A percentile compares a stretch with the other conserved stretches of the same genome.
Conservation (phyloP, 2,113 vertebrate species). For the Aptenodytes forsteri region DNA sequence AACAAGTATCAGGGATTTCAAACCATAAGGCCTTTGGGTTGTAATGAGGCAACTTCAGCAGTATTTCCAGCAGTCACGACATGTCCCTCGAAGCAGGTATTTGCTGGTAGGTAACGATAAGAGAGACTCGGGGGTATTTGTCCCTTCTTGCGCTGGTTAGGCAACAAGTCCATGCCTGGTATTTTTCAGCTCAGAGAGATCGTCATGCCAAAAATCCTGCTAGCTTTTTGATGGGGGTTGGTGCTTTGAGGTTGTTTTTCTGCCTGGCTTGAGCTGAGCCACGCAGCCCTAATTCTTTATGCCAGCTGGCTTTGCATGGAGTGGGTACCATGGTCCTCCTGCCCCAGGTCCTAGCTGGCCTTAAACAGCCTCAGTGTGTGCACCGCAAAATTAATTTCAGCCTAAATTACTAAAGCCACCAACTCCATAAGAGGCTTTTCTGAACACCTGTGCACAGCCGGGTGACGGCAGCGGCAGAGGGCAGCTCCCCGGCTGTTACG, state of each 20-base stretch:
- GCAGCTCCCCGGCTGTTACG: background rate
- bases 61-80: background rate
- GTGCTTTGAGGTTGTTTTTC: slow-evolving; percentile 3
- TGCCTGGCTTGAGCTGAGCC: slow-evolving; percentile 20
- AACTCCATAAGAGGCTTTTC: background rate
- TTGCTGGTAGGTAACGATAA: background rate
- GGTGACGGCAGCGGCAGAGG: background rate
- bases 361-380: background rate
- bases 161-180: background rate
- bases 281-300: background rate
- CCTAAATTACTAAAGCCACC: background rate
- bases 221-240: background rate
- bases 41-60: background rate
- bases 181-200: background rate
- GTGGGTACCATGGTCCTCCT: background rate
- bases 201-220: background rate
- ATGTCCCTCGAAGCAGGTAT: background rate
- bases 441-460: background rate
- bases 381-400: background rate
- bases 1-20: background rate
- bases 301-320: background rate
- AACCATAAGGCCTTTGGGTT: background rate
- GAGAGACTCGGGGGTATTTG: background rate
- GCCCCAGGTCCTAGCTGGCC: background rate
- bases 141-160: background rate